A percentile compares a stretch with the other conserved stretches of the same genome.
Conservation (phyloP, 2,888 invertebrate genomes). For the Lasioglossum leucozonium region DNA sequence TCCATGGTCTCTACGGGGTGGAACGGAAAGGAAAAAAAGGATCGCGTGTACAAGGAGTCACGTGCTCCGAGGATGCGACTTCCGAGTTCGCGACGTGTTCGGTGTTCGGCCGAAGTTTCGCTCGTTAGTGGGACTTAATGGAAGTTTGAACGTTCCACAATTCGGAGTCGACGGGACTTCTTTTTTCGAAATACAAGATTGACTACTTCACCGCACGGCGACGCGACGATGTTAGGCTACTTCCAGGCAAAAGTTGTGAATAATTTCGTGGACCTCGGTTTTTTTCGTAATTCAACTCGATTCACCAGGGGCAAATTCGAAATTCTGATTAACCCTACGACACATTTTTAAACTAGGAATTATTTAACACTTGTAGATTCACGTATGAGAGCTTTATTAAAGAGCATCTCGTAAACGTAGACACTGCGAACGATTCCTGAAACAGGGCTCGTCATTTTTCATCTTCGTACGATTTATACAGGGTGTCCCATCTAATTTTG, state of each 20-base stretch:
- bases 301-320: background rate
- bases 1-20: conserved; percentile 17
- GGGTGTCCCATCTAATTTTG: no score
- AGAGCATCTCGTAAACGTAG: no score
- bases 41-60: conserved; percentile 19
- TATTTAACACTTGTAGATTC: background rate
- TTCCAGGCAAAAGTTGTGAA: background rate
- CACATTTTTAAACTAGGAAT: no score
- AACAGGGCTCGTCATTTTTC: no score
- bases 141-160: conserved; percentile 16
- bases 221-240: background rate
- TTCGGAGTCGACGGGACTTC: background rate
- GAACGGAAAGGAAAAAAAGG: conserved; percentile 5
- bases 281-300: background rate
- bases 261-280: background rate
- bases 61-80: conserved; percentile 13
- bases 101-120: conserved; percentile 25
- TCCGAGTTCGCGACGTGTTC: conserved; percentile 39
- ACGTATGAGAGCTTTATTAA: no score
- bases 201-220: background rate
- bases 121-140: conserved; percentile 1
- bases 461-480: no score
- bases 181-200: conserved; percentile 12
- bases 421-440: no score
- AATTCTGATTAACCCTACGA: background rate